phyloP scores from a whole-genome alignment of 2,113 vertebrate species.

The Anguilla rostrata region DNA sequence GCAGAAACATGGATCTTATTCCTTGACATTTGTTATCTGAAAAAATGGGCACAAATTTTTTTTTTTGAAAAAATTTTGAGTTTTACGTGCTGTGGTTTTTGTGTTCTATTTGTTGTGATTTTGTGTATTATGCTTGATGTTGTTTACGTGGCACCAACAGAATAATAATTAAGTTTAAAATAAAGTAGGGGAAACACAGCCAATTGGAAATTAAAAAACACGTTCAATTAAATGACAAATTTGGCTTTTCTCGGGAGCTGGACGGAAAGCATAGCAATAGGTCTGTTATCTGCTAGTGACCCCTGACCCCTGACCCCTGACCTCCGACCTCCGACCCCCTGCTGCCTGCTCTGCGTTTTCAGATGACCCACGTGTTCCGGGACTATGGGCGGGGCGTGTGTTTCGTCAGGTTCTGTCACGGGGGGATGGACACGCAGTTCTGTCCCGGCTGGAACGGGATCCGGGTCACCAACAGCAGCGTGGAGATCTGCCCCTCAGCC shows the following conservation, averaged over 20 bases:
- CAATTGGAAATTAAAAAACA: no score
- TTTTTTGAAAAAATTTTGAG: background rate
- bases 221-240: no score
- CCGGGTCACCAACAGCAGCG: constrained; percentile 84
- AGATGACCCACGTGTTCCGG: constrained; percentile 84
- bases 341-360: constrained; percentile 32
- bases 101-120: background rate
- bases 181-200: no score
- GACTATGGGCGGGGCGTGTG: constrained; percentile 84
- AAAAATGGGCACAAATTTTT: background rate
- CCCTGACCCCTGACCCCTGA: background rate
- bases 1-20: no score
- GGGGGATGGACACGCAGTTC: constrained; percentile 81
- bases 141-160: no score
- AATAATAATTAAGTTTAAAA: no score
- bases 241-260: no score
- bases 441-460: constrained; percentile 92
- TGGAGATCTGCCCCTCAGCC: constrained; percentile 67
- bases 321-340: background rate
- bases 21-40: no score
- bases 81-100: no score
- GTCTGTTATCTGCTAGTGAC: background rate
- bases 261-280: background rate
- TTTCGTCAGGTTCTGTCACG: constrained; percentile 78
- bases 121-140: no score